phyloP scores from a whole-genome alignment of 2,888 invertebrate genomes.

The Chouioia cunea region DNA sequence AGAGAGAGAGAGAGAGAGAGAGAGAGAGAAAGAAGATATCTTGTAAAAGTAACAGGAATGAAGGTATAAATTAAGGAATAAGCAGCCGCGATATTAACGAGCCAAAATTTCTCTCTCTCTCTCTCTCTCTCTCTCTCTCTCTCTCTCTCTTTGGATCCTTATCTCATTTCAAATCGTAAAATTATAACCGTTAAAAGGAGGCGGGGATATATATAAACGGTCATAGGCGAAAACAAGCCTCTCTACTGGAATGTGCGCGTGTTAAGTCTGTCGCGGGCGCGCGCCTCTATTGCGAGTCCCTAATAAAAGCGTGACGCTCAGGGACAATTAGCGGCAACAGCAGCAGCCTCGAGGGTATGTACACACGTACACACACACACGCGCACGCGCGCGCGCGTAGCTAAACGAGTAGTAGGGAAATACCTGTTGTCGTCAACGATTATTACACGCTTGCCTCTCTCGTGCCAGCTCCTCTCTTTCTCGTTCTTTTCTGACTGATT shows the following conservation, averaged over 20 bases:
- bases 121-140: constrained; percentile 34
- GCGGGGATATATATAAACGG: neutral
- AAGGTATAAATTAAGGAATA: constrained; percentile 36
- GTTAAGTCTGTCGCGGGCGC: neutral
- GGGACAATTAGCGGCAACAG: constrained; percentile 29
- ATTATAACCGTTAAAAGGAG: constrained; percentile 38
- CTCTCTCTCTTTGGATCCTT: constrained; percentile 22
- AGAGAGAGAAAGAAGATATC: neutral
- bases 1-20: no score
- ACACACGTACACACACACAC: no score
- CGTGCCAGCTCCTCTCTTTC: no score
- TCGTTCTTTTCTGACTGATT: no score
- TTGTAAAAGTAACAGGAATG: constrained; percentile 28
- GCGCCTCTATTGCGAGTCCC: no score
- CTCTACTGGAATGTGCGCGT: no score
- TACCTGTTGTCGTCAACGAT: constrained; percentile 46
- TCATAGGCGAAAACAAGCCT: neutral
- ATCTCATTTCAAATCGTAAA: constrained; percentile 34
- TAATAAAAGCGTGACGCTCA: constrained; percentile 37
- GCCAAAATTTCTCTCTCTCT: constrained; percentile 11
- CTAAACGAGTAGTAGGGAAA: constrained; percentile 42
- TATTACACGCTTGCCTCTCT: constrained; percentile 16
- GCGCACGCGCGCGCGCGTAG: no score
- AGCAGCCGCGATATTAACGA: constrained; percentile 32
- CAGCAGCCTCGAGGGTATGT: neutral